Evolutionary conservation across 1,140 invertebrate genomes (phyloP).

Genomic region (Lordiphosa mommai): DNA sequence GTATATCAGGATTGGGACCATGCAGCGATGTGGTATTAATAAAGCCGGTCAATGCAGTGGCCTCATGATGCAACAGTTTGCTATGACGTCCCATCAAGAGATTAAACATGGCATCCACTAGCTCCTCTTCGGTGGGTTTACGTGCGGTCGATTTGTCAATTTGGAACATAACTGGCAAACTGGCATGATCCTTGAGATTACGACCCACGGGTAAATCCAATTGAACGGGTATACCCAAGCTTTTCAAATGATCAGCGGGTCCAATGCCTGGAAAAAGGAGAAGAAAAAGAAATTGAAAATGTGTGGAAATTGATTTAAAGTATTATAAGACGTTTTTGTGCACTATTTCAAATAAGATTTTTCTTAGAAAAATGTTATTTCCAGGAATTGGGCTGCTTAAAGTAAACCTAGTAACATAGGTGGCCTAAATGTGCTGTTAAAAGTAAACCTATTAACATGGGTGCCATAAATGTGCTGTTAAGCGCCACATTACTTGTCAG

Average conservation of each 20-base stretch:
- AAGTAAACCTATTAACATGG: too few relatives aligned
- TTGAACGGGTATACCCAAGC: slow-evolving; percentile 80
- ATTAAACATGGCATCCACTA: slow-evolving; percentile 74
- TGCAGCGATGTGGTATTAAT: slow-evolving; percentile 73
- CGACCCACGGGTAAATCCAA: slow-evolving; percentile 85
- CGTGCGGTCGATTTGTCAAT: slow-evolving; percentile 72
- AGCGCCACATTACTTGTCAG: too few relatives aligned
- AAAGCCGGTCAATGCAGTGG: slow-evolving; percentile 78
- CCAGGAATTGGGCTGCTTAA: too few relatives aligned
- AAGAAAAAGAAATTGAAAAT: too few relatives aligned
- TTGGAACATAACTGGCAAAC: slow-evolving; percentile 77
- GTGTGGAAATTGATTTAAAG: too few relatives aligned
- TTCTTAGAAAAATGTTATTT: too few relatives aligned
- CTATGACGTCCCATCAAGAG: slow-evolving; percentile 70
- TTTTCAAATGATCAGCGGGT: slow-evolving; percentile 80
- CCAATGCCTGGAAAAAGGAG: slow-evolving; percentile 76
- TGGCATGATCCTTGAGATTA: slow-evolving; percentile 85
- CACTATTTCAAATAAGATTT: too few relatives aligned
- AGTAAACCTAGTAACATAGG: too few relatives aligned
- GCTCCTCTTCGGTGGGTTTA: slow-evolving; percentile 69
- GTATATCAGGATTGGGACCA: slow-evolving; percentile 78
- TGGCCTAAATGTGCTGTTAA: too few relatives aligned
- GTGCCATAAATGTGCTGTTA: too few relatives aligned
- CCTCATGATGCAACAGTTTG: slow-evolving; percentile 70
- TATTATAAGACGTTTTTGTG: too few relatives aligned